Evolutionary conservation across 2,797 vertebrate genomes (phyloP).

Genomic region (Spondyliosoma cantharus): DNA sequence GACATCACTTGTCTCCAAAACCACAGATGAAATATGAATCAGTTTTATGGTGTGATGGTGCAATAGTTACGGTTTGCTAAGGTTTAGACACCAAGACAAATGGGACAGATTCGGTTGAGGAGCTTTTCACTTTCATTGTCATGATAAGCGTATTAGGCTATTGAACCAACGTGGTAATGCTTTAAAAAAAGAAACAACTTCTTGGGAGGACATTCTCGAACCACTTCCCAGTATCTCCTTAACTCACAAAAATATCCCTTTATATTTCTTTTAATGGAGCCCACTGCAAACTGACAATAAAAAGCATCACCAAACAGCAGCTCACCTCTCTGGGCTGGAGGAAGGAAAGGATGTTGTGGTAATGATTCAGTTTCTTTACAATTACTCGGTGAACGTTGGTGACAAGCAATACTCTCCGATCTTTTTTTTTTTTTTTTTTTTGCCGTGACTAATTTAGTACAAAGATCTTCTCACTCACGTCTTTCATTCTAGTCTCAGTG

Average conservation of each 20-base stretch:
- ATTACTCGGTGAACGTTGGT: slow-evolving; percentile 34
- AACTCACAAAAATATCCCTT: slow-evolving; percentile 1
- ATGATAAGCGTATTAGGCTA: not conserved
- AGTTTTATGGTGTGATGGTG: not conserved
- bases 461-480: slow-evolving; percentile 72
- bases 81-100: not conserved
- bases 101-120: not conserved
- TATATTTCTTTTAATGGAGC: slow-evolving; percentile 5
- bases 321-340: slow-evolving; percentile 13
- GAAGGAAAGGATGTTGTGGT: slow-evolving; percentile 13
- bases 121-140: not conserved
- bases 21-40: not conserved
- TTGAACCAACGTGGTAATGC: not conserved
- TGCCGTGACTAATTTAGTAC: slow-evolving; percentile 67
- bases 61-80: not conserved
- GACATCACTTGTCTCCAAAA: not conserved
- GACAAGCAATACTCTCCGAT: slow-evolving; percentile 46
- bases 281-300: slow-evolving; percentile 2
- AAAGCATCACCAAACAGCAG: slow-evolving; percentile 16
- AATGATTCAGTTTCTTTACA: slow-evolving; percentile 52
- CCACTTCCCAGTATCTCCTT: not conserved
- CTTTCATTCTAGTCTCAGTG: slow-evolving; percentile 69
- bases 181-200: not conserved
- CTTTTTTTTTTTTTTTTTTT: slow-evolving; percentile 35
- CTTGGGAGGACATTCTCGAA: not conserved